These are phyloP conservation scores for Marmota flaviventris DNA, from an alignment of 2,113 vertebrate genomes.

Conservation along the genomic window DNA sequence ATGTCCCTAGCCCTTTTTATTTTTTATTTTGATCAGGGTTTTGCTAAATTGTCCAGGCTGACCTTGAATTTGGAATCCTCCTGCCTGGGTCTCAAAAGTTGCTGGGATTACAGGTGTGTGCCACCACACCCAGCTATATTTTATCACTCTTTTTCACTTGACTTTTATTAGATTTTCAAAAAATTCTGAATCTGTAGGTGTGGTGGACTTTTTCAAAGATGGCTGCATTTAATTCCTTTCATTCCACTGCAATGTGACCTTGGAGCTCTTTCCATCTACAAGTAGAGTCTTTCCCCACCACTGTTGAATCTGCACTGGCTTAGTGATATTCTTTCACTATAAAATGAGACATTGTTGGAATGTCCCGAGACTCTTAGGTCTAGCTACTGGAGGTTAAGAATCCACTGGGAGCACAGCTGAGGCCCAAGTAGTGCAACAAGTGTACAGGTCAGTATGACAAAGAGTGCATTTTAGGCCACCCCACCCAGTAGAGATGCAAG, in stretches of 20 bases:
- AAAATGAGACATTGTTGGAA: constrained; percentile 2
- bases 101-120: background rate
- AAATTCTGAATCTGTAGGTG: background rate
- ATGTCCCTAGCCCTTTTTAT: background rate
- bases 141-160: background rate
- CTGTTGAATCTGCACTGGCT: background rate
- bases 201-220: background rate
- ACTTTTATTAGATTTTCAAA: constrained; percentile 42
- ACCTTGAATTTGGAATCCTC: background rate
- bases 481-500: background rate
- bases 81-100: background rate
- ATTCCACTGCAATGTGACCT: background rate
- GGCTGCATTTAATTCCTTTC: background rate
- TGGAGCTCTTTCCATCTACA: background rate
- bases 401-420: background rate
- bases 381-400: background rate
- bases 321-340: background rate
- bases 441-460: background rate
- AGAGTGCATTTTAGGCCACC: background rate
- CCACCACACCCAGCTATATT: background rate
- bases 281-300: background rate
- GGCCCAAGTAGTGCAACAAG: background rate
- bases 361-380: background rate
- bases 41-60: background rate
- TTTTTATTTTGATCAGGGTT: background rate